A percentile compares a stretch with the other conserved stretches of the same genome.
These are phyloP conservation scores for Camponotus fellah DNA, from an alignment of 2,888 invertebrate genomes.

Conservation along the genomic window DNA sequence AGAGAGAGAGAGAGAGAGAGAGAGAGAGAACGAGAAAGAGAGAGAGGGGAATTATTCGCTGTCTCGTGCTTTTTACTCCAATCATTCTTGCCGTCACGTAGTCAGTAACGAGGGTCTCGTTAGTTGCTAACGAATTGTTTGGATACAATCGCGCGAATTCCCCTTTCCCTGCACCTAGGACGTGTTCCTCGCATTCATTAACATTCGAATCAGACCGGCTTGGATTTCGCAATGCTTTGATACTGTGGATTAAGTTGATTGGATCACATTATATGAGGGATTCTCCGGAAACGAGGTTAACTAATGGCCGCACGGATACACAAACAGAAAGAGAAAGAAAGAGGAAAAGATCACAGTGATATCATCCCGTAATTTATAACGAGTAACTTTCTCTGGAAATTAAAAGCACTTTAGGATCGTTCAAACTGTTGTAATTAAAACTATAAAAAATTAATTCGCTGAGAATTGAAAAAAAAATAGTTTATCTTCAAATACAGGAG, in stretches of 20 bases:
- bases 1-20: neutral
- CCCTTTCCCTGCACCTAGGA: constrained; percentile 13
- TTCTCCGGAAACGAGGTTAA: constrained; percentile 42
- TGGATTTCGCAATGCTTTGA: constrained; percentile 55
- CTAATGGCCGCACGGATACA: neutral
- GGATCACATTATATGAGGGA: constrained; percentile 49
- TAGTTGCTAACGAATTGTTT: constrained; percentile 75
- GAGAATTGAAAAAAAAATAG: neutral
- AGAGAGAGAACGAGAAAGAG: neutral
- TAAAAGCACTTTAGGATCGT: neutral
- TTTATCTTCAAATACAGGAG: neutral
- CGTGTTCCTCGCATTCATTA: constrained; percentile 66
- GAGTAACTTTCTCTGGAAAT: constrained; percentile 8
- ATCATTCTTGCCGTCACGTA: constrained; percentile 65
- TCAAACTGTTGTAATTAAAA: neutral
- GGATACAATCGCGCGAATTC: constrained; percentile 65
- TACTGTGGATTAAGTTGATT: constrained; percentile 46
- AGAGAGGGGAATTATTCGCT: constrained; percentile 19
- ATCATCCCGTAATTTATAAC: neutral
- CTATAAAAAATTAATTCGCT: neutral
- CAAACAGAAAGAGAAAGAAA: neutral
- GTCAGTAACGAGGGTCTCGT: constrained; percentile 70
- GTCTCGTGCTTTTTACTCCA: constrained; percentile 42
- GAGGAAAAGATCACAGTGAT: neutral
- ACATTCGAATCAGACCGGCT: constrained; percentile 61